Conservation (phyloP, 2,888 invertebrate species). For the Eupithecia subumbrata region DNA sequence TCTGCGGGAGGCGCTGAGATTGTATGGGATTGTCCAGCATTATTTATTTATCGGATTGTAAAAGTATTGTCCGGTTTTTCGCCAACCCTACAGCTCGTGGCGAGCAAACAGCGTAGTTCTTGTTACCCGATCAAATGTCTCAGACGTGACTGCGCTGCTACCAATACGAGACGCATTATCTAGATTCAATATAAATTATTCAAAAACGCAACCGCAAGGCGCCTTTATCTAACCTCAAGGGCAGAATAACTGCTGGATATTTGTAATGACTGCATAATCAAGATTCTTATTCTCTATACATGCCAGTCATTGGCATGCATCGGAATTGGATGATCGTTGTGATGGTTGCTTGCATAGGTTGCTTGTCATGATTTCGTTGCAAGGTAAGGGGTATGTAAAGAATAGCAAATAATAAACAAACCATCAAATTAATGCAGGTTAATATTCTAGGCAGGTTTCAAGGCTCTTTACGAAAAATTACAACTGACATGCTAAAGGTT, state of each 20-base stretch:
- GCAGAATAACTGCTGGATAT: slow-evolving; percentile 53
- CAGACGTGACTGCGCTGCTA: slow-evolving; percentile 75
- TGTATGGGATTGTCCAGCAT: too few relatives aligned
- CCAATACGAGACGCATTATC: slow-evolving; percentile 73
- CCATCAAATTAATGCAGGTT: background rate
- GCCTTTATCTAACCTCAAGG: slow-evolving; percentile 62
- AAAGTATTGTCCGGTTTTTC: slow-evolving; percentile 8
- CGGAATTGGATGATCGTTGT: slow-evolving; percentile 6
- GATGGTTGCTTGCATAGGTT: background rate
- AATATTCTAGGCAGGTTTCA: background rate
- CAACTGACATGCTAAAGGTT: background rate
- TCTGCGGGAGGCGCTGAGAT: too few relatives aligned
- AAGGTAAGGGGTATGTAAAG: background rate
- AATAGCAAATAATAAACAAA: background rate
- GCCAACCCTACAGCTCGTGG: slow-evolving; percentile 45
- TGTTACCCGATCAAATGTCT: slow-evolving; percentile 80
- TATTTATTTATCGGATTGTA: background rate
- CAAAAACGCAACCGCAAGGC: slow-evolving; percentile 67
- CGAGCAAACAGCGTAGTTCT: slow-evolving; percentile 71
- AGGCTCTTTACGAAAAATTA: too few relatives aligned
- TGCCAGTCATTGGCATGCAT: slow-evolving; percentile 22
- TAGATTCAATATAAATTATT: slow-evolving; percentile 75
- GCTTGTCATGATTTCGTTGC: background rate
- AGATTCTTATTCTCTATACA: too few relatives aligned
- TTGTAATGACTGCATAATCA: slow-evolving; percentile 48